Conservation (phyloP, 2,888 invertebrate genomes). For the Thera obeliscata region DNA sequence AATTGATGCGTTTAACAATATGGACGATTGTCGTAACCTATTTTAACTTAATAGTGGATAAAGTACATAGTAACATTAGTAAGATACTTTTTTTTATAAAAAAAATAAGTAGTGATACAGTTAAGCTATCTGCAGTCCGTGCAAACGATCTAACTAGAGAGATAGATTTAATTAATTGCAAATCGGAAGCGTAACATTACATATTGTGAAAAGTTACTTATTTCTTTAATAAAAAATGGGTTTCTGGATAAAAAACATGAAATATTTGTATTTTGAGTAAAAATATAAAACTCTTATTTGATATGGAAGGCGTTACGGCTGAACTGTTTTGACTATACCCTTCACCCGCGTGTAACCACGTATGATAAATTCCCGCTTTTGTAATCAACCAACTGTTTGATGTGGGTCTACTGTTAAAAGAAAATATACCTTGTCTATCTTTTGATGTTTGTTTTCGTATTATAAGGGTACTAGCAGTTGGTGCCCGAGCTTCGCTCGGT, state of each 20-base stretch:
- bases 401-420: conserved; percentile 27
- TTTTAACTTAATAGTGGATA: no score
- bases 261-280: conserved; percentile 11
- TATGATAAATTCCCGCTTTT: conserved; percentile 35
- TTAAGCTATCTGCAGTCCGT: neutral
- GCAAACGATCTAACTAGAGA: no score
- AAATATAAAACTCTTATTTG: neutral
- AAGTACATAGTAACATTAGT: no score
- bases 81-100: no score
- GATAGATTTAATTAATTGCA: no score
- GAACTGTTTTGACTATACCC: conserved; percentile 9
- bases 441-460: conserved; percentile 17
- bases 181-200: no score
- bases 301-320: neutral
- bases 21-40: neutral
- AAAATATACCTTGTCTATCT: conserved; percentile 27
- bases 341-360: conserved; percentile 24
- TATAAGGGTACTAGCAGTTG: conserved; percentile 22
- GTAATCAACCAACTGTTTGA: conserved; percentile 35
- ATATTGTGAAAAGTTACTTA: no score
- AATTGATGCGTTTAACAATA: neutral
- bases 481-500: no score
- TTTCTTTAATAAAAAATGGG: no score
- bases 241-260: no score
- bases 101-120: no score